These are phyloP conservation scores for Brevimyrus niger DNA, from an alignment of 2,113 vertebrate species.

Conservation along the genomic window DNA sequence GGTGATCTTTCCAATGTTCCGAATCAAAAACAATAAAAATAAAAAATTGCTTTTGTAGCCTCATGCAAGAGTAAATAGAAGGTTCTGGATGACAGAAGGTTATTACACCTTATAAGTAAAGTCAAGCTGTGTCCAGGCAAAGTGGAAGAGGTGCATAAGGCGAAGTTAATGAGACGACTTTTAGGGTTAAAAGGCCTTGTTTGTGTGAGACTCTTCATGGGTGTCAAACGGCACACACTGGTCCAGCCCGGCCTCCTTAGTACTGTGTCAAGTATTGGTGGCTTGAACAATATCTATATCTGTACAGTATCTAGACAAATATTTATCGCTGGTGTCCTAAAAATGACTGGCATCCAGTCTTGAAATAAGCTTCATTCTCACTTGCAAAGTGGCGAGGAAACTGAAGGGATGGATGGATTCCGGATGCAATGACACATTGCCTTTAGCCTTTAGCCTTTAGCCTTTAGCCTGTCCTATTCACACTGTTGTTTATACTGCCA, in stretches of 20 bases:
- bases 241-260: neutral
- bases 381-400: neutral
- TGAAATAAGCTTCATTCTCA: neutral
- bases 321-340: neutral
- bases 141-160: neutral
- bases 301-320: neutral
- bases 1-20: neutral
- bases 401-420: neutral
- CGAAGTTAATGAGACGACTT: neutral
- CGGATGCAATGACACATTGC: neutral
- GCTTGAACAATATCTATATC: neutral
- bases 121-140: neutral
- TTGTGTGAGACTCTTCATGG: neutral
- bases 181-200: neutral
- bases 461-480: neutral
- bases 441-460: too few species aligned
- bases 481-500: neutral
- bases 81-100: neutral
- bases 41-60: neutral
- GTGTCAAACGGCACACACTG: neutral
- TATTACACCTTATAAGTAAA: neutral
- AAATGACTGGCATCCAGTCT: neutral
- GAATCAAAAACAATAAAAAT: neutral
- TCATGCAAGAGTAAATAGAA: neutral
- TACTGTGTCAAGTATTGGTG: neutral